Evolutionary conservation across 1,140 invertebrate genomes (phyloP), one percentile per base, ranked within the genome.

Genomic region (Fopius arisanus): DNA sequence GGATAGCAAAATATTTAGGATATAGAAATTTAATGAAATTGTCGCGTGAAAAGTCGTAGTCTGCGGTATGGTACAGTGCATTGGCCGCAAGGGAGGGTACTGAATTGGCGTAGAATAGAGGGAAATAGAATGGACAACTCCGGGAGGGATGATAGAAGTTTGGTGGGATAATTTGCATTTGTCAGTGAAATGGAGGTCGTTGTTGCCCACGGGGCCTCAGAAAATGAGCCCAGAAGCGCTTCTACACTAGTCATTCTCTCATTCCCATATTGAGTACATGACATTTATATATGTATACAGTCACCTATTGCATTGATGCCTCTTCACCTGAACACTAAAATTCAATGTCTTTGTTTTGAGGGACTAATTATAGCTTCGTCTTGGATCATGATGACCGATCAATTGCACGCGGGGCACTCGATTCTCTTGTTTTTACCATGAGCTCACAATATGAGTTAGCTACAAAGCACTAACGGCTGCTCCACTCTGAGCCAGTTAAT

Each of bases 1-100:
- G 4, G 33, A 37, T n/a, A 14, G 16, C 7, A 48, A 48, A 14
- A 48, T 48, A 16, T 48, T 48, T 48, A 19, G 48, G 65, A 37
- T 48, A 28, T 31, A 37, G 51, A 67, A 67, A 73, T 67, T 73
- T 67, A 73, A 73, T 73, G 67, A 73, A 73, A 73, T 73, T 73
- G 43, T 73, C 63, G 41, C 71, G 71, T 21, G 43, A 73, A 73
- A 73, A 73, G 63, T 73, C 65, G 43, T 54, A 28, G 33, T 28
- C 54, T 6, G 4, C 6, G 14, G 54, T 7, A 59, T 59, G 26
- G 54, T 59, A 40, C 40, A 51, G 37, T 16, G 59, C 63, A 41
- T 29, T 54, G 71, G 65, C 41, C 71, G 33, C 63, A 54, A 59
- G 71, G 71, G 71, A 73, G 51, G 37, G 41, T 67, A 73, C 41